Percentiles rank a stretch among this genome's conserved stretches.
These are phyloP conservation scores for Rhopalosiphum maidis DNA, from an alignment of 1,140 invertebrate genomes.

Conservation along the genomic window DNA sequence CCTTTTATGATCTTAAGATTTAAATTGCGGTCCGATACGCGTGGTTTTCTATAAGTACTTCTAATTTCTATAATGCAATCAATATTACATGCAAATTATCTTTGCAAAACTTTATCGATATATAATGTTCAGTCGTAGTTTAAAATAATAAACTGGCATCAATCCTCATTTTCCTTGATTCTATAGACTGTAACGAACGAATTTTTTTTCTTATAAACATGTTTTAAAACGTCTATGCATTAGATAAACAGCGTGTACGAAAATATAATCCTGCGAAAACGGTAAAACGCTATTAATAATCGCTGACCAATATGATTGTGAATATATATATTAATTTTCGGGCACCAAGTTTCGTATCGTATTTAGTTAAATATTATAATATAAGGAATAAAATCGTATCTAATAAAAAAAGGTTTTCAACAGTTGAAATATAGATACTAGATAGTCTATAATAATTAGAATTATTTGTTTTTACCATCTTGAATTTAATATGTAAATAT, in stretches of 20 bases:
- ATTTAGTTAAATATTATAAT: background rate
- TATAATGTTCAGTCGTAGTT: background rate
- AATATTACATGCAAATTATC: background rate
- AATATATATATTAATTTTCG: background rate
- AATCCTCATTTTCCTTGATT: background rate
- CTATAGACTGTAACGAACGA: background rate
- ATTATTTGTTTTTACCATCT: background rate
- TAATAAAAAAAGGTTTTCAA: background rate
- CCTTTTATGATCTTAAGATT: background rate
- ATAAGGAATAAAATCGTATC: background rate
- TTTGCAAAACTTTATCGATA: background rate
- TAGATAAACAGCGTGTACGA: background rate
- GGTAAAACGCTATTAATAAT: background rate
- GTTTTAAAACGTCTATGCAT: background rate
- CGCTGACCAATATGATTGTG: background rate
- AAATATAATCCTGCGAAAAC: conserved; percentile 3
- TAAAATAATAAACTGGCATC: conserved; percentile 16
- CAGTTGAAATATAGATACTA: background rate
- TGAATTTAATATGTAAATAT: background rate
- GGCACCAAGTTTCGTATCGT: background rate
- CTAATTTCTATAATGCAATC: background rate
- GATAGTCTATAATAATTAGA: background rate
- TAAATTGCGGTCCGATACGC: conserved; percentile 9
- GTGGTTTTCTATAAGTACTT: background rate
- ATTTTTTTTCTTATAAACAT: background rate